A percentile compares a stretch with the other conserved stretches of the same genome.
Conservation (phyloP, 2,113 vertebrate genomes). For the Oncorhynchus kisutch region DNA sequence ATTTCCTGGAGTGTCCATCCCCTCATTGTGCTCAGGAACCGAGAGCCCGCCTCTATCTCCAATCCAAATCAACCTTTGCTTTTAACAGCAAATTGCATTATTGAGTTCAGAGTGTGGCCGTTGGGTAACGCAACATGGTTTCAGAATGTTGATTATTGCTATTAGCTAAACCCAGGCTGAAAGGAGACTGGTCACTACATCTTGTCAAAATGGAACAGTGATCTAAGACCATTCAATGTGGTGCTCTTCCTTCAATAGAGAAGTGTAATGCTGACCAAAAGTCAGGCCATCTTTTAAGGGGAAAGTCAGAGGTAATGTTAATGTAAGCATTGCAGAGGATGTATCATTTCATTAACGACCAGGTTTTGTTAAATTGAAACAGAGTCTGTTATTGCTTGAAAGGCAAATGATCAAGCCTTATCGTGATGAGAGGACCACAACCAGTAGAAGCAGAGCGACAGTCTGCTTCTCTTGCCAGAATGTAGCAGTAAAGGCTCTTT, state of each 20-base stretch:
- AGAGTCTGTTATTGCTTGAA: not conserved
- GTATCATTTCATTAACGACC: no score
- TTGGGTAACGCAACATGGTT: not conserved
- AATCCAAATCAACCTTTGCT: not conserved
- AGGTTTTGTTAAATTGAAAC: not conserved
- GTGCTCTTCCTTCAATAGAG: not conserved
- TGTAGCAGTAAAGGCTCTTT: conserved; percentile 35
- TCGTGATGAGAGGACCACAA: not conserved
- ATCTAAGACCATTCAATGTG: not conserved
- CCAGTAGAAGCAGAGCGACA: not conserved
- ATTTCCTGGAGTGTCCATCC: not conserved
- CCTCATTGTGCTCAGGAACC: not conserved
- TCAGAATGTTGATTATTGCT: not conserved
- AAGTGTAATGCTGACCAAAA: not conserved
- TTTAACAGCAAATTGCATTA: not conserved
- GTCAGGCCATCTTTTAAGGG: not conserved
- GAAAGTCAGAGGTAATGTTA: not conserved
- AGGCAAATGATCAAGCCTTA: not conserved
- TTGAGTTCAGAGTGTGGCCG: not conserved
- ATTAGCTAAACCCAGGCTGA: not conserved
- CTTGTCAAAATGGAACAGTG: not conserved
- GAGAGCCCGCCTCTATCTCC: not conserved
- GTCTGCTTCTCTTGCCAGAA: conserved; percentile 19
- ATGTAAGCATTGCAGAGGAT: not conserved
- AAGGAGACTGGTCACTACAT: not conserved